Evolutionary conservation across 2,888 invertebrate species (phyloP).

Genomic region (Venustoraphidia nigricollis): DNA sequence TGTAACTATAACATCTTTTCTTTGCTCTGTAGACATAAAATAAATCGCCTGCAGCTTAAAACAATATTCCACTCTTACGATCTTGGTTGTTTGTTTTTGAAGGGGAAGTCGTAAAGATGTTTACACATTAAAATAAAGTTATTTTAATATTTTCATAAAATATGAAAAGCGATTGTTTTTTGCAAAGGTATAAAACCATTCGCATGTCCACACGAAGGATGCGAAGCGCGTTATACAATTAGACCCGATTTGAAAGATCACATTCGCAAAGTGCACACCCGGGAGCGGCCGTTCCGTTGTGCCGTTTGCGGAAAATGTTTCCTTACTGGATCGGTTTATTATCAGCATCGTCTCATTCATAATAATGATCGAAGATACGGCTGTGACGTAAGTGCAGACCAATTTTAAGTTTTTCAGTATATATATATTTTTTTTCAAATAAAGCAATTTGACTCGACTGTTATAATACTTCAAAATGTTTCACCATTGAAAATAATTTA

Average conservation of each 20-base stretch:
- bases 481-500: too few species aligned
- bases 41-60: too few species aligned
- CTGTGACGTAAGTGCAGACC: slow-evolving; percentile 31
- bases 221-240: slow-evolving; percentile 43
- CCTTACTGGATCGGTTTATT: slow-evolving; percentile 45
- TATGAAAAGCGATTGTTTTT: background rate
- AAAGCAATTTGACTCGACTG: too few species aligned
- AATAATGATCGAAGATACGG: slow-evolving; percentile 46
- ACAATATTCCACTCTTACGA: too few species aligned
- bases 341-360: slow-evolving; percentile 45
- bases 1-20: too few species aligned
- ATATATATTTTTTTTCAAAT: too few species aligned
- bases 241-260: slow-evolving; percentile 47
- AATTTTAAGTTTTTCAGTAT: too few species aligned
- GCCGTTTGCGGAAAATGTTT: slow-evolving; percentile 43
- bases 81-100: background rate
- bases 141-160: too few species aligned
- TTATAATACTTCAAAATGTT: too few species aligned
- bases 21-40: too few species aligned
- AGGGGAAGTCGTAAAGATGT: too few species aligned
- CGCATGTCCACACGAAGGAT: slow-evolving; percentile 40
- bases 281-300: slow-evolving; percentile 46
- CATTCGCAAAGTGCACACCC: slow-evolving; percentile 44
- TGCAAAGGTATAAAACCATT: slow-evolving; percentile 42
- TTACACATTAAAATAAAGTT: too few species aligned